Evolutionary conservation across 2,888 invertebrate genomes (phyloP).

Genomic region (Ennomos fuscantarius): DNA sequence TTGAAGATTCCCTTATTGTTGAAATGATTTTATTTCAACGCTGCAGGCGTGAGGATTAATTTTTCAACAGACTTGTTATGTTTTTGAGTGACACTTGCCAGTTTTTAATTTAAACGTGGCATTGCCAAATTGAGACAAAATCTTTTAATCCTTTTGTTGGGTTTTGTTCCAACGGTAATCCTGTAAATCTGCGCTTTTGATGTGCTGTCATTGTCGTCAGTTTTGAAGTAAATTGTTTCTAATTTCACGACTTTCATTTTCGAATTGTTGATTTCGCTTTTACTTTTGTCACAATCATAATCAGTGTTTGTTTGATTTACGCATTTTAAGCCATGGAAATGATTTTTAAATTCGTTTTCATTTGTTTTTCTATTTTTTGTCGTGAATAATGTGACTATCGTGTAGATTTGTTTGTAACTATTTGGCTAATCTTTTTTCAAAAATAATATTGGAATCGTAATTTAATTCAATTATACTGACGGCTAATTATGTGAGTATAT

Average conservation of each 20-base stretch:
- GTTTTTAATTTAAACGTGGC: constrained; percentile 61
- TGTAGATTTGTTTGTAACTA: too few relatives aligned
- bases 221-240: constrained; percentile 59
- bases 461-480: too few relatives aligned
- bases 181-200: constrained; percentile 59
- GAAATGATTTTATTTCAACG: constrained; percentile 61
- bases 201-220: constrained; percentile 47
- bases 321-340: constrained; percentile 13
- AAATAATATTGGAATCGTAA: too few relatives aligned
- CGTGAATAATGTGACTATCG: neutral
- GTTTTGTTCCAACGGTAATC: constrained; percentile 59
- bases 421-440: too few relatives aligned
- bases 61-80: constrained; percentile 69
- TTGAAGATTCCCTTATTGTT: constrained; percentile 59
- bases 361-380: neutral
- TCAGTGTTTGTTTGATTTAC: constrained; percentile 44
- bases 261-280: constrained; percentile 44
- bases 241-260: constrained; percentile 51
- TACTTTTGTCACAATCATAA: constrained; percentile 44
- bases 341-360: constrained; percentile 5
- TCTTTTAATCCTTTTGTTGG: constrained; percentile 62
- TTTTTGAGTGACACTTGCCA: constrained; percentile 71
- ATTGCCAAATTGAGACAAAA: constrained; percentile 60
- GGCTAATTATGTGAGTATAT: too few relatives aligned
- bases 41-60: constrained; percentile 62